A percentile compares a stretch with the other conserved stretches of the same genome.
These are phyloP conservation scores for Hipparchia semele DNA, from an alignment of 2,888 invertebrate genomes.

Conservation along the genomic window DNA sequence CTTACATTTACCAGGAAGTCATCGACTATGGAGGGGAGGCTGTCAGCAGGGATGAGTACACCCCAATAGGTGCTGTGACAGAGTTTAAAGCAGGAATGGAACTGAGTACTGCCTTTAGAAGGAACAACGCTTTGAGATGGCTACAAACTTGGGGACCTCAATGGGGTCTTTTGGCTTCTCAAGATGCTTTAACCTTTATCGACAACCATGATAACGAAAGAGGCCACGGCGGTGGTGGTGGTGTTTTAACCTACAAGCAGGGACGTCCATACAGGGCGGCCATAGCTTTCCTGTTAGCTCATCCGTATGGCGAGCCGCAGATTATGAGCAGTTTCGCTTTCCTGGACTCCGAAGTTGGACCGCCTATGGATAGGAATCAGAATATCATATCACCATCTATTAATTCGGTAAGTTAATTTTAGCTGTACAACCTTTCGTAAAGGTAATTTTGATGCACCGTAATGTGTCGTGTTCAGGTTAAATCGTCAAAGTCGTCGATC, in stretches of 20 bases:
- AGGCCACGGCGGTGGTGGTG: slow-evolving; percentile 82
- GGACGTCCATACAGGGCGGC: slow-evolving; percentile 88
- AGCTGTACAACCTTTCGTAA: not conserved
- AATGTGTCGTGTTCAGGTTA: no score
- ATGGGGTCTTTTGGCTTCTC: slow-evolving; percentile 84
- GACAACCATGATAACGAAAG: slow-evolving; percentile 94
- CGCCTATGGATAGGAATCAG: slow-evolving; percentile 85
- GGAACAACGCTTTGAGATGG: slow-evolving; percentile 83
- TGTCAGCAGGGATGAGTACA: slow-evolving; percentile 79
- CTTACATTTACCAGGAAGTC: slow-evolving; percentile 90
- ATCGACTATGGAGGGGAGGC: slow-evolving; percentile 86
- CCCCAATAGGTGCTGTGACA: slow-evolving; percentile 85
- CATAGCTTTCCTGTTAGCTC: slow-evolving; percentile 92
- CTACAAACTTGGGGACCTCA: slow-evolving; percentile 83
- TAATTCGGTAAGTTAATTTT: slow-evolving; percentile 67
- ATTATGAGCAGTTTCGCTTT: slow-evolving; percentile 95
- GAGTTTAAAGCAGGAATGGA: slow-evolving; percentile 82
- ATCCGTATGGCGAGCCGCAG: slow-evolving; percentile 90
- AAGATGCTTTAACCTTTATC: slow-evolving; percentile 86
- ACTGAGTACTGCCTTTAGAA: slow-evolving; percentile 65
- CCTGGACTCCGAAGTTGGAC: slow-evolving; percentile 83
- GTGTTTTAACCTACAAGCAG: slow-evolving; percentile 85
- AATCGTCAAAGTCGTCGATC: no score
- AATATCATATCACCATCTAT: slow-evolving; percentile 86
- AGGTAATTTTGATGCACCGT: not conserved